Evolutionary conservation across 2,888 invertebrate genomes (phyloP).

Genomic region (Eueremaeus valkanovi): DNA sequence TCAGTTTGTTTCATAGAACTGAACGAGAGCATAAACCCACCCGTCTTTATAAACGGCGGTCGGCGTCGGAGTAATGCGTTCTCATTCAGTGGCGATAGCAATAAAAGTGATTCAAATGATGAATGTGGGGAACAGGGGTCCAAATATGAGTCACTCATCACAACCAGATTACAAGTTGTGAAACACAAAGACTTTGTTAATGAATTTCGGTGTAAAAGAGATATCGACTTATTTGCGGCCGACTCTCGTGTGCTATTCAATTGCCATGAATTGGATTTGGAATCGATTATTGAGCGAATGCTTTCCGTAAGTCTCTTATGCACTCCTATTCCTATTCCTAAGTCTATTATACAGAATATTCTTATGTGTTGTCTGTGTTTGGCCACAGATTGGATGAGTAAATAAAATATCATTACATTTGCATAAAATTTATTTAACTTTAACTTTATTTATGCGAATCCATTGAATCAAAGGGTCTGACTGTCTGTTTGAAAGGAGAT

Average conservation of each 20-base stretch:
- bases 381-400: no score
- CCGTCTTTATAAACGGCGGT: no score
- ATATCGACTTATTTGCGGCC: not conserved
- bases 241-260: not conserved
- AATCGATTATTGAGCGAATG: not conserved
- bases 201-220: not conserved
- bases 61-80: slow-evolving; percentile 15
- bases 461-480: no score
- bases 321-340: not conserved
- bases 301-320: not conserved
- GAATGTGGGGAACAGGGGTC: not conserved
- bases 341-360: no score
- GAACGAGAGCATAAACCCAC: no score
- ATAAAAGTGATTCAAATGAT: not conserved
- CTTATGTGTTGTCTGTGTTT: no score
- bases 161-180: not conserved
- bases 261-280: not conserved
- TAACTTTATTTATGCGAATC: no score
- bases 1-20: no score
- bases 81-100: not conserved
- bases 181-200: not conserved
- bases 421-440: no score
- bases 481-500: no score
- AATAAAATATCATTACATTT: no score
- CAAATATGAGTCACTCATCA: not conserved